Base-by-base conservation (phyloP, 2,888 invertebrate species). In the Cylindroiulus punctatus region DNA sequence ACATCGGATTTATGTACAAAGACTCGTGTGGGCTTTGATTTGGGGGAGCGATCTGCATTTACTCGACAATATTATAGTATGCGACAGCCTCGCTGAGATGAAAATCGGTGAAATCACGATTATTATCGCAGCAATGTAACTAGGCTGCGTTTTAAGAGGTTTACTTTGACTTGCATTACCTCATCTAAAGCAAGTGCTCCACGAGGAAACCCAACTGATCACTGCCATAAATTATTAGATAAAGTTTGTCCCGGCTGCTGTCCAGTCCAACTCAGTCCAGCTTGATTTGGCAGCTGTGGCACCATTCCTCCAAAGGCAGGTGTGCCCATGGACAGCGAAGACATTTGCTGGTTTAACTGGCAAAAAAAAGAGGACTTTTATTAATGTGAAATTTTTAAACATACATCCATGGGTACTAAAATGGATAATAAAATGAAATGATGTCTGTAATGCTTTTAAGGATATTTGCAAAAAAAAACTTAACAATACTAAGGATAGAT, bases 181-280 rank as follows among this genome's bases (percentile, higher is more conserved):
- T 47, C 47, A 10, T 47, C 19, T 47, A 3, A 19, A 47, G 47
- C 12, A 47, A 47, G 14, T 10, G 47, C 47, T 12, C 19, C 3
- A 12, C 12, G 47, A 47, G 47, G 36, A 47, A 47, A 47, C 47
- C 12, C 8, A 12, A 14, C 47, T 19, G 19, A 47, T 47, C 87
- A 89, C 88, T 89, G 89, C 89, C 89, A 89, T 86, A 89, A 86
- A 88, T 89, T 89, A 57, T 88, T 89, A 30, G 89, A 89, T 26
- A 89, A 86, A 30, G 89, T 89, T 32, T 89, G 89, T 19, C 89
- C 89, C 17, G 84, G 26, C 52, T 52, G 84, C 82, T 87, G 87
- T 36, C 81, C 81, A 8, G 81, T 22, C 81, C 81, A 81, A 30
- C 19, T 47, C 17, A 26, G 22, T 42, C 26, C 36, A 40, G 30